These are phyloP conservation scores for Phania funesta DNA, from an alignment of 2,888 invertebrate species.

Conservation along the genomic window DNA sequence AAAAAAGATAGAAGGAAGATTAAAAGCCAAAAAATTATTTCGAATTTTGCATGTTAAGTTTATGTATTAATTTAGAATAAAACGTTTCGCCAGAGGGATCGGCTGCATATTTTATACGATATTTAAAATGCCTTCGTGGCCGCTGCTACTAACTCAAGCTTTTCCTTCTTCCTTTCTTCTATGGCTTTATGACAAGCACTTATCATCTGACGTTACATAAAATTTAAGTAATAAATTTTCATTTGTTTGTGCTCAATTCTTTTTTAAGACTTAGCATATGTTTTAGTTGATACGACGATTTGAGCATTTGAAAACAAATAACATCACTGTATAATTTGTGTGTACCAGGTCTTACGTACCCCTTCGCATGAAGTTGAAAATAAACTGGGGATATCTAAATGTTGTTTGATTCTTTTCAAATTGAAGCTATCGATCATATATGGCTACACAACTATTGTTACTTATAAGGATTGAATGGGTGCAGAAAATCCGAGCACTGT, in stretches of 20 bases:
- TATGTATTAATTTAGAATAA: background rate
- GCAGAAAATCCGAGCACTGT: no score
- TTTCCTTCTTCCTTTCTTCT: background rate
- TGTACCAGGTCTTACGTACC: no score
- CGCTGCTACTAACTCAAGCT: background rate
- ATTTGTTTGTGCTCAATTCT: background rate
- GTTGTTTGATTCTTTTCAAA: no score
- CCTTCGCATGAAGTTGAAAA: no score
- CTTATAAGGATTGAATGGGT: no score
- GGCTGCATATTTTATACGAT: background rate
- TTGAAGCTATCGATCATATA: no score
- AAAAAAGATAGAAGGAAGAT: background rate
- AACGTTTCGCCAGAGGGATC: no score
- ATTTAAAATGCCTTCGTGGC: background rate
- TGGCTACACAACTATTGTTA: no score
- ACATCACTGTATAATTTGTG: no score
- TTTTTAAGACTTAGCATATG: background rate
- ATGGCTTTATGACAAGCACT: background rate
- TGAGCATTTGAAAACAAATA: background rate
- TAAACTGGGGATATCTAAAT: no score
- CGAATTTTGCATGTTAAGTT: background rate
- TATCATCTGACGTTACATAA: conserved; percentile 36
- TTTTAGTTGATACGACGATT: conserved; percentile 25
- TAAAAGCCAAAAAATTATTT: background rate
- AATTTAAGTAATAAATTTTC: conserved; percentile 3